Percentiles rank a stretch among this genome's conserved stretches.
Conservation (phyloP, 2,888 invertebrate species). For the Galerucella pusilla region DNA sequence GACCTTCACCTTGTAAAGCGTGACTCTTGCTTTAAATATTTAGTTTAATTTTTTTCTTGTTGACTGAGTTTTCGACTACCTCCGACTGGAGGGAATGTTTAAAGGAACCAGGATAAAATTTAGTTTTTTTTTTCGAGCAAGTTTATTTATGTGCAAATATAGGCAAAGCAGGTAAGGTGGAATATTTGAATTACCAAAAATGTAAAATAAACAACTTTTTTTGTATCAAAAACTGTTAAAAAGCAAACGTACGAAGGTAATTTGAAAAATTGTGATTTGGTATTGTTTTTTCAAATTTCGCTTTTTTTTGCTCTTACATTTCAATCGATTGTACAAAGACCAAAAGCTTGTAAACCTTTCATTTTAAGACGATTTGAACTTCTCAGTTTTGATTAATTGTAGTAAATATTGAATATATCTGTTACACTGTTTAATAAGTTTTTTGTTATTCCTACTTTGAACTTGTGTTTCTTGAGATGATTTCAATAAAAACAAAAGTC, state of each 20-base stretch:
- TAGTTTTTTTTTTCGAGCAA: slow-evolving; percentile 49
- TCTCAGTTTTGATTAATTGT: slow-evolving; percentile 12
- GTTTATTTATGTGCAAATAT: slow-evolving; percentile 52
- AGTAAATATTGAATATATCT: slow-evolving; percentile 11
- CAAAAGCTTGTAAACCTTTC: slow-evolving; percentile 6
- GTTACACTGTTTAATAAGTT: slow-evolving; percentile 10
- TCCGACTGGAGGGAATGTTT: slow-evolving; percentile 36
- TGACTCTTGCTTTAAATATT: slow-evolving; percentile 39
- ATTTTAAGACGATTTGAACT: slow-evolving; percentile 15
- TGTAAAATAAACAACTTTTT: not conserved
- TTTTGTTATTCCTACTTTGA: slow-evolving; percentile 13
- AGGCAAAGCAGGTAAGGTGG: slow-evolving; percentile 34
- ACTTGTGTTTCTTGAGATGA: slow-evolving; percentile 15
- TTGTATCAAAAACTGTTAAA: not conserved
- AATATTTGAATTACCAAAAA: slow-evolving; percentile 24
- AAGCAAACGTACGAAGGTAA: slow-evolving; percentile 1
- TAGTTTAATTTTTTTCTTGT: slow-evolving; percentile 42
- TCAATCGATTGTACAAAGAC: slow-evolving; percentile 3
- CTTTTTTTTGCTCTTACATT: slow-evolving; percentile 5
- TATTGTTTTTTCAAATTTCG: slow-evolving; percentile 1
- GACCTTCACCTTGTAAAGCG: slow-evolving; percentile 15
- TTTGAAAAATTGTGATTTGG: slow-evolving; percentile 3
- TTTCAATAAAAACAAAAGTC: slow-evolving; percentile 4
- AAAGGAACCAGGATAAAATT: slow-evolving; percentile 49
- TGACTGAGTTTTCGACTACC: slow-evolving; percentile 43